Conservation (phyloP, 2,888 invertebrate species). For the Gari tellinella region DNA sequence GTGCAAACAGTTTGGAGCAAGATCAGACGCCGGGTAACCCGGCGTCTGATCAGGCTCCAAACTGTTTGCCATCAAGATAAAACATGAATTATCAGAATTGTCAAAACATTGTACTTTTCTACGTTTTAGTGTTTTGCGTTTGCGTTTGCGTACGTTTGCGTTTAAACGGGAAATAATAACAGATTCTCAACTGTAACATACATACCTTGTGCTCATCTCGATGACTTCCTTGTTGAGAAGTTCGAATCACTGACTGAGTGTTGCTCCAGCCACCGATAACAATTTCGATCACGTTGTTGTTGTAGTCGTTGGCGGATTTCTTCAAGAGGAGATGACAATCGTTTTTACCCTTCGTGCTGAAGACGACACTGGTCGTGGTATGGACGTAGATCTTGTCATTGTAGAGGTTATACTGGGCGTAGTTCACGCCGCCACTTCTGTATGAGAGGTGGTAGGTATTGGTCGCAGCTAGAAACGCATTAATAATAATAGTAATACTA, state of each 20-base stretch:
- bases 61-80: too few relatives aligned
- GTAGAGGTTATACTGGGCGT: conserved; percentile 21
- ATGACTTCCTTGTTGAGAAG: conserved; percentile 24
- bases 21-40: too few relatives aligned
- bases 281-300: conserved; percentile 33
- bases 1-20: too few relatives aligned
- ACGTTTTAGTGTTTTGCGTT: too few relatives aligned
- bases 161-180: too few relatives aligned
- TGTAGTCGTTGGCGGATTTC: conserved; percentile 16
- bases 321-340: conserved; percentile 38
- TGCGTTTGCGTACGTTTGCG: too few relatives aligned
- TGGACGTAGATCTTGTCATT: conserved; percentile 10
- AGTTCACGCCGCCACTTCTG: conserved; percentile 32
- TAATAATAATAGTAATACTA: too few relatives aligned
- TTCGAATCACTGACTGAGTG: conserved; percentile 33
- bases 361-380: conserved; percentile 14
- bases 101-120: too few relatives aligned
- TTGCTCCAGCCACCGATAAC: conserved; percentile 47
- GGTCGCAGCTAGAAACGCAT: too few relatives aligned
- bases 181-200: too few relatives aligned
- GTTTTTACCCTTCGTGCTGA: conserved; percentile 27
- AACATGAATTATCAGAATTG: too few relatives aligned
- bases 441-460: conserved; percentile 9
- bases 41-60: too few relatives aligned
- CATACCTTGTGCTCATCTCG: conserved; percentile 10